These are phyloP conservation scores for Leistus spinibarbis DNA, from an alignment of 2,888 invertebrate species.

Conservation along the genomic window DNA sequence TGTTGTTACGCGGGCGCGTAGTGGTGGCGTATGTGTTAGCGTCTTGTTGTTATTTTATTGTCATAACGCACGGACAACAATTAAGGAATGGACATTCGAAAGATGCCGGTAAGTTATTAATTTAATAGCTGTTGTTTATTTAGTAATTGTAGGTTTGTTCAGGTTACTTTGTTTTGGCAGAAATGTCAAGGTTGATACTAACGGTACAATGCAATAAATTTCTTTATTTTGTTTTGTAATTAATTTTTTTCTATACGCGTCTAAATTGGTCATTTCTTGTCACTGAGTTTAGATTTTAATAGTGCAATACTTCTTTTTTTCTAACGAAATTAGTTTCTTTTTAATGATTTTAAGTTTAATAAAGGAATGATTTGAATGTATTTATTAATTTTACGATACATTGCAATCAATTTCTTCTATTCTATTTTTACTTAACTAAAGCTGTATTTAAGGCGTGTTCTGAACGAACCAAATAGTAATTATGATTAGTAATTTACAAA, in stretches of 20 bases:
- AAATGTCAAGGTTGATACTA: slow-evolving; percentile 6
- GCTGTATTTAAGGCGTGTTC: too few species aligned
- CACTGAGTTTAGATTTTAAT: too few species aligned
- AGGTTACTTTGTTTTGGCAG: not conserved
- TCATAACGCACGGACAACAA: slow-evolving; percentile 36
- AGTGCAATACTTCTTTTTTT: too few species aligned
- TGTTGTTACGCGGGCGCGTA: slow-evolving; percentile 31
- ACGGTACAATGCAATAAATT: not conserved
- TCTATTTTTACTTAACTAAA: too few species aligned
- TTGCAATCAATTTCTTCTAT: too few species aligned
- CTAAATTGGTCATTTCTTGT: too few species aligned
- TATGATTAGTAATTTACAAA: too few species aligned
- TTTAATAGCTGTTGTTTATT: not conserved
- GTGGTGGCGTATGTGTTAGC: slow-evolving; percentile 35
- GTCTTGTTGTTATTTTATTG: slow-evolving; percentile 30
- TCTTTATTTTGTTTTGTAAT: not conserved
- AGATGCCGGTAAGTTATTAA: slow-evolving; percentile 39
- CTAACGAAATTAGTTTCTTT: too few species aligned
- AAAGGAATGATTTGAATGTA: too few species aligned
- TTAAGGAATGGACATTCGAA: slow-evolving; percentile 40
- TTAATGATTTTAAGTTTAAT: too few species aligned
- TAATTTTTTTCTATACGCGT: not conserved
- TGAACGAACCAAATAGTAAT: too few species aligned
- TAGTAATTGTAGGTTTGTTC: not conserved
- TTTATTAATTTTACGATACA: too few species aligned